phyloP scores from a whole-genome alignment of 1,140 invertebrate genomes.

The Drosophila erecta region DNA sequence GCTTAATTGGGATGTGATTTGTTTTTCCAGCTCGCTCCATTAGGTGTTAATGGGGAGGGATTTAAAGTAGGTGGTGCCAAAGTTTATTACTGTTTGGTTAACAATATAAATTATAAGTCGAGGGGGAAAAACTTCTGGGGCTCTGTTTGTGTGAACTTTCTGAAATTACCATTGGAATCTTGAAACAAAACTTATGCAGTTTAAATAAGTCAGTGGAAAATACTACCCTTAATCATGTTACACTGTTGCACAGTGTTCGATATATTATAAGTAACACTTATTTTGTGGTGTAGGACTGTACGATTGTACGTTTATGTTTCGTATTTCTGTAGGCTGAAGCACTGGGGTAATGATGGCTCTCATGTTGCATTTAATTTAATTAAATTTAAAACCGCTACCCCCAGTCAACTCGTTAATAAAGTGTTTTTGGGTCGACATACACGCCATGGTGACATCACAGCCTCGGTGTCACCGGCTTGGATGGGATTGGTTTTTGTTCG shows the following conservation, averaged over 20 bases:
- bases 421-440: conserved; percentile 48
- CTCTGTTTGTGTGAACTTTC: background rate
- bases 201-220: background rate
- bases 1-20: conserved; percentile 47
- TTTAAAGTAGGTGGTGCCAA: conserved; percentile 7
- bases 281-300: background rate
- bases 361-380: conserved; percentile 70
- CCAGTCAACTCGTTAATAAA: conserved; percentile 54
- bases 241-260: no score
- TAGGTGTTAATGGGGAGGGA: conserved; percentile 2
- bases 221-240: background rate
- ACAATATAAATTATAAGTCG: background rate
- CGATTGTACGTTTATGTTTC: background rate
- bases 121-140: background rate
- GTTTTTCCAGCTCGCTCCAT: conserved; percentile 18
- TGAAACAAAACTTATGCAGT: no score
- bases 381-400: conserved; percentile 50
- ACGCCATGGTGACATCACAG: conserved; percentile 75
- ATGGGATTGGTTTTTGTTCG: conserved; percentile 40
- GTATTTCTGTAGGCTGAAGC: background rate
- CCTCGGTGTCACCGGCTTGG: conserved; percentile 41
- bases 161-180: background rate
- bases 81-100: background rate
- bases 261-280: background rate
- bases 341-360: conserved; percentile 7